phyloP scores from a whole-genome alignment of 2,797 vertebrate genomes.

The Coreius guichenoti region DNA sequence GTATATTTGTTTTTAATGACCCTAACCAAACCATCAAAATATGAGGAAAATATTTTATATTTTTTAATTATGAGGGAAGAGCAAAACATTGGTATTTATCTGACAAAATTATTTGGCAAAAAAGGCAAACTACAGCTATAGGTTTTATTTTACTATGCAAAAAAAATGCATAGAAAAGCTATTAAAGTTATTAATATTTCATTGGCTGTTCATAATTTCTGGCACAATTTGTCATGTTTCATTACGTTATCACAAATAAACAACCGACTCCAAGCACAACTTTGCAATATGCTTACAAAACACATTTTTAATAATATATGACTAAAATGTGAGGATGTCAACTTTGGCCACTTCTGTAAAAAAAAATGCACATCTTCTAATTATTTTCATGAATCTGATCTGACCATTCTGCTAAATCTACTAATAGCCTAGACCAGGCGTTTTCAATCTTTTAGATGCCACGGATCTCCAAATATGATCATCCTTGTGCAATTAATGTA shows the following conservation, averaged over 20 bases:
- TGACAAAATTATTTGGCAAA: background rate
- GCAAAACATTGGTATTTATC: background rate
- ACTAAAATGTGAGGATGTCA: too few relatives aligned
- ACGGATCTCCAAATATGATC: background rate
- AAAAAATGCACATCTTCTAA: too few relatives aligned
- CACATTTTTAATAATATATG: too few relatives aligned
- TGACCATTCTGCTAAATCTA: too few relatives aligned
- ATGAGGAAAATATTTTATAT: background rate
- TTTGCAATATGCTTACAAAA: too few relatives aligned
- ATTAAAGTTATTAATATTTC: background rate
- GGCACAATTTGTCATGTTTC: background rate
- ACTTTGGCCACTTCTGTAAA: too few relatives aligned
- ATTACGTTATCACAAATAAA: background rate
- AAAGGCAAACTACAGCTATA: too few relatives aligned
- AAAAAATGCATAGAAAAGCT: background rate
- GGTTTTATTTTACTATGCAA: background rate
- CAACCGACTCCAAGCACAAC: too few relatives aligned
- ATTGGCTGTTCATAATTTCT: background rate
- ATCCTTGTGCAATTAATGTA: background rate
- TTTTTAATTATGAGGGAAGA: background rate
- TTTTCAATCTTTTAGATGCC: too few relatives aligned
- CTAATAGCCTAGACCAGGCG: too few relatives aligned
- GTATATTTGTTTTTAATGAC: background rate
- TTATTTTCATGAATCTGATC: too few relatives aligned
- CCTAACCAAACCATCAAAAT: background rate